Evolutionary conservation across 2,113 vertebrate species (phyloP).

Genomic region (Puma concolor): DNA sequence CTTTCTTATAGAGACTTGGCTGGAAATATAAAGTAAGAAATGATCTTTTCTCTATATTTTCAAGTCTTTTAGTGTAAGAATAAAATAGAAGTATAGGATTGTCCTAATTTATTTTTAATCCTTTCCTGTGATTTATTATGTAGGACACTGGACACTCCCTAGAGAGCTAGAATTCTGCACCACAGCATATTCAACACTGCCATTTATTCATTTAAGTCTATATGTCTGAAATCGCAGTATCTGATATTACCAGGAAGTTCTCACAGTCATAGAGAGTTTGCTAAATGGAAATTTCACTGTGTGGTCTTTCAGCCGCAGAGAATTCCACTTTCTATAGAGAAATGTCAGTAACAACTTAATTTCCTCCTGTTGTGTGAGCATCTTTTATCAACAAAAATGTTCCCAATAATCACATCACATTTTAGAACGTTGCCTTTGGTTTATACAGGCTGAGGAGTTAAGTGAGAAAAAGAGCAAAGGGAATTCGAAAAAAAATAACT

Average conservation of each 20-base stretch:
- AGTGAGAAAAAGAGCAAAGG: slow-evolving; percentile 39
- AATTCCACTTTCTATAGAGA: slow-evolving; percentile 56
- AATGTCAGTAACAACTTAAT: slow-evolving; percentile 49
- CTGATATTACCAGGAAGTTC: slow-evolving; percentile 38
- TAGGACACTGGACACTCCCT: slow-evolving; percentile 57
- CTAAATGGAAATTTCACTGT: slow-evolving; percentile 60
- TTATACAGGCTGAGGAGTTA: slow-evolving; percentile 47
- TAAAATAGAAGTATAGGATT: slow-evolving; percentile 52
- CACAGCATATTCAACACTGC: neutral
- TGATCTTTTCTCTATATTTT: neutral
- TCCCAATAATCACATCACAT: slow-evolving; percentile 56
- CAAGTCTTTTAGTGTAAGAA: neutral
- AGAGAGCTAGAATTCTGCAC: slow-evolving; percentile 42
- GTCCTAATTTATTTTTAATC: slow-evolving; percentile 75
- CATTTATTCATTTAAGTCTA: slow-evolving; percentile 62
- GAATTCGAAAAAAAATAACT: slow-evolving; percentile 50
- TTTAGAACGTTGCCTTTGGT: slow-evolving; percentile 48
- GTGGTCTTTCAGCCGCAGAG: slow-evolving; percentile 19
- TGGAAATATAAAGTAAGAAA: slow-evolving; percentile 30
- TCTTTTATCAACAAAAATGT: slow-evolving; percentile 59
- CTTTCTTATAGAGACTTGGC: slow-evolving; percentile 39
- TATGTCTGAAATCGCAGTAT: slow-evolving; percentile 58
- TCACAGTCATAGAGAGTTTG: slow-evolving; percentile 55
- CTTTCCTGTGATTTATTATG: slow-evolving; percentile 64
- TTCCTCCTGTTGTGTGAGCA: slow-evolving; percentile 40